Conservation (phyloP, 92 coral and sea anemone genomes). For the Phenganax subtilis region DNA sequence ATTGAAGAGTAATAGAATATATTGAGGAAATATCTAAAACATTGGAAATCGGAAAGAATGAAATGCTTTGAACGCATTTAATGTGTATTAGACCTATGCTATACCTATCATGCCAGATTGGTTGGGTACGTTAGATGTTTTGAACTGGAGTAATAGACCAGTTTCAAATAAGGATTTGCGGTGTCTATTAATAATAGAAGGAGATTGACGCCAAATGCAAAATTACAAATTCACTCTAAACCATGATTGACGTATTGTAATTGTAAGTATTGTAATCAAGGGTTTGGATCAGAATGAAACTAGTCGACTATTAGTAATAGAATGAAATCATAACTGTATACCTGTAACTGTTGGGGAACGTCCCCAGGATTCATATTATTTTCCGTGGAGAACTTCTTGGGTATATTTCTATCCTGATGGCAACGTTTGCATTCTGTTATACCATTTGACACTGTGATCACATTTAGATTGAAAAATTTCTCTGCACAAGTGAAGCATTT, state of each 20-base stretch:
- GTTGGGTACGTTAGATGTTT: no score
- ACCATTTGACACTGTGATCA: background rate
- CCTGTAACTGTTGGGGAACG: constrained; percentile 14
- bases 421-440: constrained; percentile 8
- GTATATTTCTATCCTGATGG: constrained; percentile 3
- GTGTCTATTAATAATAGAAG: no score
- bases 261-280: background rate
- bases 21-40: background rate
- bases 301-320: background rate
- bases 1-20: background rate
- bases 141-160: no score
- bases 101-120: no score
- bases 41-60: background rate
- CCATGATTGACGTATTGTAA: no score
- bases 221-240: no score
- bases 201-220: no score
- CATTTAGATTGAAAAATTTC: background rate
- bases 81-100: no score
- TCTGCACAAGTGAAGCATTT: no score
- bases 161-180: no score
- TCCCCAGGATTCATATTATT: constrained; percentile 17
- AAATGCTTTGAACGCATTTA: no score
- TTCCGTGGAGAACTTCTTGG: constrained; percentile 1
- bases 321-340: background rate
- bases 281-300: background rate